Base-by-base conservation (phyloP, 2,888 invertebrate genomes). In the Caenorhabditis plicata region DNA sequence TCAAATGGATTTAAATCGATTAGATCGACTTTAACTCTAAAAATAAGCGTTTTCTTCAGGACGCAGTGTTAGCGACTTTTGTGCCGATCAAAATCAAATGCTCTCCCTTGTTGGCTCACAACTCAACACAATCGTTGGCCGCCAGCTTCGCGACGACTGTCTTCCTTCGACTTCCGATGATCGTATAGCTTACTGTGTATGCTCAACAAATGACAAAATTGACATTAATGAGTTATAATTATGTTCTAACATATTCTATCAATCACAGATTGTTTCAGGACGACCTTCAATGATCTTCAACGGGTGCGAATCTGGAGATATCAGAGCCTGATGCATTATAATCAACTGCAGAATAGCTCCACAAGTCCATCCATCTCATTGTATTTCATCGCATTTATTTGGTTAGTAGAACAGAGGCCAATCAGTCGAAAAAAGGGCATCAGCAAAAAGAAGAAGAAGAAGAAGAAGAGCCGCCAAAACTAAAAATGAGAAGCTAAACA, bases 281-380 rank as follows among this genome's bases (percentile, higher is more conserved):
- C 40, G 49, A 49, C 52, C 52, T 58, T 49, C 29, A 45, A 60
- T 27, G 50, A 45, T n/a, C 26, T 60, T 11, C 43, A 56, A 8
- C 19, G 55, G 26, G 52, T 68, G 11, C 48, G 71, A 33, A 64
- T 71, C n/a, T 71, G 71, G 71, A 50, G 71, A 36, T 71, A 71
- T 47, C 64, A 68, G 27, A 50, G 62, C 22, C 40, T 70, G 25
- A 58, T 60, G 27, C 60, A 57, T 31, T 53, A 65, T 26, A 53
- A 58, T 33, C 50, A 64, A 23, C 33, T 57, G n/a, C 50, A 46
- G 32, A 48, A 44, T 15, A n/a, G n/a, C n/a, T n/a, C n/a, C n/a
- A n/a, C n/a, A n/a, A n/a, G n/a, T n/a, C n/a, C n/a, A n/a, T n/a
- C n/a, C n/a, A n/a, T n/a, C n/a, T n/a, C n/a, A n/a, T n/a, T n/a